phyloP scores from a whole-genome alignment of 1,140 invertebrate genomes.

The Cotesia vestalis region DNA sequence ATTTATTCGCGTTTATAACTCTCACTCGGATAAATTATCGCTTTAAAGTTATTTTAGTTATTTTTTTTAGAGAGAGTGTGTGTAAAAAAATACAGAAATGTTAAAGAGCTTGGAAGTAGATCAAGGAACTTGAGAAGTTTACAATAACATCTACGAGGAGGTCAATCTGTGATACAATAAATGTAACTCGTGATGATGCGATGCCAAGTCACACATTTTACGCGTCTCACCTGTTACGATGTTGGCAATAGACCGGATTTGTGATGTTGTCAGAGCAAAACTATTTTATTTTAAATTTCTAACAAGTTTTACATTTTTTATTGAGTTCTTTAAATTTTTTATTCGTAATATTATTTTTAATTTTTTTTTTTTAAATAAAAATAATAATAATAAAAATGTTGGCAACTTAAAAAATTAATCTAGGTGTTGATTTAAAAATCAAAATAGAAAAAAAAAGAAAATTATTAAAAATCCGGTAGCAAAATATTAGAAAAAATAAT shows the following conservation, averaged over 20 bases:
- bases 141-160: constrained; percentile 1
- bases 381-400: not conserved
- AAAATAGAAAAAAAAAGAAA: not conserved
- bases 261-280: too few species aligned
- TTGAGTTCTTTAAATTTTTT: constrained; percentile 1
- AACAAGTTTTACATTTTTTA: not conserved
- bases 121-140: constrained; percentile 22
- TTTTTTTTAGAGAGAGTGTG: not conserved
- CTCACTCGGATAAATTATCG: too few species aligned
- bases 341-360: not conserved
- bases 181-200: constrained; percentile 22
- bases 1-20: too few species aligned
- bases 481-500: not conserved
- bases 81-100: not conserved
- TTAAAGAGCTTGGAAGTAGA: constrained; percentile 18
- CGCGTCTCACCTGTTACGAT: constrained; percentile 31
- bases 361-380: not conserved
- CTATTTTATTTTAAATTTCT: too few species aligned
- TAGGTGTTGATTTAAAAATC: not conserved
- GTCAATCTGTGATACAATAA: constrained; percentile 8
- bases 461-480: not conserved
- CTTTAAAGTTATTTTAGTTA: not conserved
- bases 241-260: constrained; percentile 10
- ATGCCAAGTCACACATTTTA: constrained; percentile 34
- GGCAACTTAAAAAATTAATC: too few species aligned